Evolutionary conservation across 2,888 invertebrate species (phyloP).

Genomic region (Caenorhabditis afra): DNA sequence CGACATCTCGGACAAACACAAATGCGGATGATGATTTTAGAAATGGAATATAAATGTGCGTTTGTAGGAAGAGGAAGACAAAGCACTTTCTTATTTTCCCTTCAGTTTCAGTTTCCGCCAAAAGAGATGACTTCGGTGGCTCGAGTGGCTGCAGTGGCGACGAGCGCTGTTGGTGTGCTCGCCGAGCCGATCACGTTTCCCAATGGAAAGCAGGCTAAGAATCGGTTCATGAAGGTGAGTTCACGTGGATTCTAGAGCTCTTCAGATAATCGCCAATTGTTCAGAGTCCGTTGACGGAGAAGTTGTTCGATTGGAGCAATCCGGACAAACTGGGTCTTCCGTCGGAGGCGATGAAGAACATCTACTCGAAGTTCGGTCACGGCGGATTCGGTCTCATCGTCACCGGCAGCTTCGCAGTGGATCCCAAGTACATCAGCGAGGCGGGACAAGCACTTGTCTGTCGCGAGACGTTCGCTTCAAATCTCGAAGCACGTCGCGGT

Average conservation of each 20-base stretch:
- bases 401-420: constrained; percentile 60
- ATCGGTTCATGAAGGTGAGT: constrained; percentile 55
- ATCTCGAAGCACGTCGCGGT: constrained; percentile 31
- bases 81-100: background rate
- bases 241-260: too few relatives aligned
- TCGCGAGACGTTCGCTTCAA: constrained; percentile 23
- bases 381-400: constrained; percentile 69
- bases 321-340: constrained; percentile 55
- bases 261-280: too few relatives aligned
- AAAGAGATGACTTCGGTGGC: background rate
- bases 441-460: constrained; percentile 66
- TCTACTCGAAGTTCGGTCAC: constrained; percentile 67
- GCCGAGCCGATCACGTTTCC: constrained; percentile 29
- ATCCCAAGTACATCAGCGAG: constrained; percentile 33
- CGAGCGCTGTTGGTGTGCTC: constrained; percentile 1
- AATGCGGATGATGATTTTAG: too few relatives aligned
- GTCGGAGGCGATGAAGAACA: constrained; percentile 42
- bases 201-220: constrained; percentile 41
- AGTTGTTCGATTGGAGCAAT: constrained; percentile 38
- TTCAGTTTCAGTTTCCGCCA: too few relatives aligned
- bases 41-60: too few relatives aligned
- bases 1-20: too few relatives aligned
- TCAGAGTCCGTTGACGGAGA: constrained; percentile 63
- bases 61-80: background rate
- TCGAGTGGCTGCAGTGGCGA: background rate